Evolutionary conservation across 1,140 invertebrate species (phyloP).

Genomic region (Archivesica marissinica): DNA sequence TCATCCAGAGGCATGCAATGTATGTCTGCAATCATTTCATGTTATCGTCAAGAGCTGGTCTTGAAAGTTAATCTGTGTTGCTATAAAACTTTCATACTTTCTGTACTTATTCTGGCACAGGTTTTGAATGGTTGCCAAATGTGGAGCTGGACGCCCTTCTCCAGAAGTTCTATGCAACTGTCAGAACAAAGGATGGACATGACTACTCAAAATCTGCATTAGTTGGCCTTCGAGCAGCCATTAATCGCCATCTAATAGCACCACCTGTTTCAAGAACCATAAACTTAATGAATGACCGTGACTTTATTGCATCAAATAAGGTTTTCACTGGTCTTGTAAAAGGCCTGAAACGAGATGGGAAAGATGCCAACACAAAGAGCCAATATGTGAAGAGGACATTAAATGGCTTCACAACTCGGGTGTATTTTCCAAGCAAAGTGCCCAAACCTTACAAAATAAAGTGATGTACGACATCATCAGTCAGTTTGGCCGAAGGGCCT

Average conservation of each 20-base stretch:
- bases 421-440: conserved; percentile 2
- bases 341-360: conserved; percentile 17
- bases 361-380: conserved; percentile 20
- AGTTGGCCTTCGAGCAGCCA: background rate
- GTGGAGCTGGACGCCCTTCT: background rate
- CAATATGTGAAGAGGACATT: background rate
- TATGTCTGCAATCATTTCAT: too few species aligned
- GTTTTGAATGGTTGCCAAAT: background rate
- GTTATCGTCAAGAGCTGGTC: too few species aligned
- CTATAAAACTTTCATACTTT: too few species aligned
- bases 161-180: conserved; percentile 1
- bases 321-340: conserved; percentile 2
- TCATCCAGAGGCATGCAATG: too few species aligned
- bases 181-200: background rate
- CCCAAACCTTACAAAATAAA: conserved; percentile 15
- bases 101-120: too few species aligned
- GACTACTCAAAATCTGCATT: conserved; percentile 7
- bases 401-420: background rate
- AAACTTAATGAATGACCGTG: conserved; percentile 22
- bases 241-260: background rate
- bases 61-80: too few species aligned
- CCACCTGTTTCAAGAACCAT: background rate
- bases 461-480: background rate
- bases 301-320: background rate
- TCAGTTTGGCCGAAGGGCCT: conserved; percentile 6